Percentiles rank a stretch among this genome's conserved stretches.
phyloP scores from a whole-genome alignment of 2,113 vertebrate genomes.

The Pelmatolapia mariae region DNA sequence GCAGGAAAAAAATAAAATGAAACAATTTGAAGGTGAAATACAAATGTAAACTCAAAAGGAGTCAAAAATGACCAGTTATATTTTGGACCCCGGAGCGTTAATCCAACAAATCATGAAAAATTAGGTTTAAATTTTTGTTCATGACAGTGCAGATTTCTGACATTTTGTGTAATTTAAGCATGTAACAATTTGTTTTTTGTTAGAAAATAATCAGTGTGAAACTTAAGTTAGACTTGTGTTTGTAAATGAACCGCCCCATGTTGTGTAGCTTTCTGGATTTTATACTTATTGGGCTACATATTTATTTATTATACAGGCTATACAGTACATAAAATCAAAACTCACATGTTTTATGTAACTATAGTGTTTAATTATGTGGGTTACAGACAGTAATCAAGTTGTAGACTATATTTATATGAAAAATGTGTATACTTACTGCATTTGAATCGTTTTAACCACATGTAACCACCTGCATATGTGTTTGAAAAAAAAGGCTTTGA shows the following conservation, averaged over 20 bases:
- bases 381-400: neutral
- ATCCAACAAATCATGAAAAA: neutral
- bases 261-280: neutral
- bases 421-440: neutral
- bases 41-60: neutral
- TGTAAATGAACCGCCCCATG: no score
- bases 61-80: neutral
- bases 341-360: neutral
- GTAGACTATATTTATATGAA: neutral
- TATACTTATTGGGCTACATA: neutral
- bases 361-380: neutral
- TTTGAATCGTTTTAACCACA: neutral
- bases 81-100: accelerated
- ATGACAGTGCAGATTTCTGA: no score
- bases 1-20: neutral
- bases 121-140: neutral
- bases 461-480: neutral
- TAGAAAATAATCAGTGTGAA: no score
- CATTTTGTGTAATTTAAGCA: no score
- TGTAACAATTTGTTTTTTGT: no score
- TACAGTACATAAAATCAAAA: neutral
- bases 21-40: neutral
- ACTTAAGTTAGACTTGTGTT: no score
- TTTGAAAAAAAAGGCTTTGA: neutral
- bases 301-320: neutral